A percentile compares a stretch with the other conserved stretches of the same genome.
Evolutionary conservation across 1,140 invertebrate species (phyloP).

Genomic region (Samia ricini): DNA sequence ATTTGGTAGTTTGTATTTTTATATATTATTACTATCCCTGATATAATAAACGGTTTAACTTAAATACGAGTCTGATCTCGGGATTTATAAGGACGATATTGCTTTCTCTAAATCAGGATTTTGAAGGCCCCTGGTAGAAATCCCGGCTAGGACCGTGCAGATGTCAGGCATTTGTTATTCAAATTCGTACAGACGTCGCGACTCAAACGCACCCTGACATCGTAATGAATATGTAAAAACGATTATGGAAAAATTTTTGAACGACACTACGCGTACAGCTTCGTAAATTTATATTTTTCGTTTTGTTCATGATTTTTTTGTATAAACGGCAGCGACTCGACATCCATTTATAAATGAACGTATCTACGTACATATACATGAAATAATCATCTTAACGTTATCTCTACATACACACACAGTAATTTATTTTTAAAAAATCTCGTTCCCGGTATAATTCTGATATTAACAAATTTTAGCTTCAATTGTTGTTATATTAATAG

Average conservation of each 20-base stretch:
- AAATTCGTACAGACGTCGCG: slow-evolving; percentile 63
- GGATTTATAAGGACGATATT: background rate
- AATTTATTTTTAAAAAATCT: too few relatives aligned
- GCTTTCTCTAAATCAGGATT: slow-evolving; percentile 10
- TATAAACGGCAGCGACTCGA: background rate
- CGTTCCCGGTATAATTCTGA: too few relatives aligned
- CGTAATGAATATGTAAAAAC: slow-evolving; percentile 74
- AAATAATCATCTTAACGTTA: background rate
- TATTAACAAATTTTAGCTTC: too few relatives aligned
- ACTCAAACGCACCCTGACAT: slow-evolving; percentile 70
- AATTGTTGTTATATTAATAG: too few relatives aligned
- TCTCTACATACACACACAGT: background rate
- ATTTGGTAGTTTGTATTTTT: background rate
- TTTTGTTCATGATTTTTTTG: slow-evolving; percentile 10
- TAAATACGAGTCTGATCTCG: slow-evolving; percentile 1
- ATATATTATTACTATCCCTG: too few relatives aligned
- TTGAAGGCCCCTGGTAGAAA: slow-evolving; percentile 46
- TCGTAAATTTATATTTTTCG: background rate
- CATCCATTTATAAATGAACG: background rate
- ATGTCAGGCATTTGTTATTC: slow-evolving; percentile 74
- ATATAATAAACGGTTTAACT: background rate
- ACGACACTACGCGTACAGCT: slow-evolving; percentile 1
- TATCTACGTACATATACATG: background rate
- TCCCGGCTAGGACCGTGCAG: slow-evolving; percentile 58
- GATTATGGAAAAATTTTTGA: slow-evolving; percentile 63